Evolutionary conservation across 2,113 vertebrate species (phyloP).

Genomic region (Danionella cerebrum): DNA sequence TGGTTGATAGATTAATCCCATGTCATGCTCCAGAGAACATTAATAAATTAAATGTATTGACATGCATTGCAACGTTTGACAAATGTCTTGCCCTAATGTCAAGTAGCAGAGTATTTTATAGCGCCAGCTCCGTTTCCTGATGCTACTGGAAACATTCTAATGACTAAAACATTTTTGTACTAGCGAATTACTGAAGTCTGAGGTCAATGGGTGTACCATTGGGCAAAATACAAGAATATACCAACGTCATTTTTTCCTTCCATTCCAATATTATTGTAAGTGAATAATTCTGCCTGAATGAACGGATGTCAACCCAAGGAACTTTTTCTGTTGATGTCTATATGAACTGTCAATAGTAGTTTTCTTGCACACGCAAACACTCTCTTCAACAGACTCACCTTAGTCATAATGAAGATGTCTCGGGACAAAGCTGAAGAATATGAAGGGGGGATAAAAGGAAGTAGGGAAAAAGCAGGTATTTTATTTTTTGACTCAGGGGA

Average conservation of each 20-base stretch:
- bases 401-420: slow-evolving; percentile 56
- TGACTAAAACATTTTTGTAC: no score
- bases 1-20: slow-evolving; percentile 1
- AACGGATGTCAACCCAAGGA: neutral
- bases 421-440: slow-evolving; percentile 39
- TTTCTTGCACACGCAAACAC: slow-evolving; percentile 31
- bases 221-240: no score
- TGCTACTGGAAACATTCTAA: neutral
- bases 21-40: slow-evolving; percentile 1
- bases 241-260: no score
- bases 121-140: neutral
- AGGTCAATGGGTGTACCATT: no score
- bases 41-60: slow-evolving; percentile 14
- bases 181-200: no score
- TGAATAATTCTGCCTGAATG: no score
- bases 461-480: slow-evolving; percentile 35
- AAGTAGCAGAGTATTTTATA: neutral
- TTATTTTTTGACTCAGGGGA: slow-evolving; percentile 60
- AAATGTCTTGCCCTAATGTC: neutral
- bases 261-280: no score
- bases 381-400: slow-evolving; percentile 30
- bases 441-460: slow-evolving; percentile 23
- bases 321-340: neutral
- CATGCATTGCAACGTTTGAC: slow-evolving; percentile 1
- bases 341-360: slow-evolving; percentile 20